Conservation (phyloP, 2,797 vertebrate genomes). For the Psittacula echo region DNA sequence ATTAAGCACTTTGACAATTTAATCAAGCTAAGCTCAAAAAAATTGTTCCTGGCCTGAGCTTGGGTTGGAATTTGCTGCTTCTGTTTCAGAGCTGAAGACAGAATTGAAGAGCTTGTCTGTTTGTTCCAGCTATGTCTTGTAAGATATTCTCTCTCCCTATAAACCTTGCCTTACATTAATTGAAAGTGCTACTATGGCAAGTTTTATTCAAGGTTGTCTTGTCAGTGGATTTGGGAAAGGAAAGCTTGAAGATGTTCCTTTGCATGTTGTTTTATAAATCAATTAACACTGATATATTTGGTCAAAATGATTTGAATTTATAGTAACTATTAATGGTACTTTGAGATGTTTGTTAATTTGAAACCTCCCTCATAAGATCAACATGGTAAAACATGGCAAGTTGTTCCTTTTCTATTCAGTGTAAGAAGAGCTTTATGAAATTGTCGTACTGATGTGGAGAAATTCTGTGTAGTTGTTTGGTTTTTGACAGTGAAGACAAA, state of each 20-base stretch:
- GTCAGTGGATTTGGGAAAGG: slow-evolving; percentile 6
- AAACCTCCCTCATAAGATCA: background rate
- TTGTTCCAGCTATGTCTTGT: slow-evolving; percentile 62
- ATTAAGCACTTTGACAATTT: slow-evolving; percentile 50
- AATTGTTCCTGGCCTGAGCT: slow-evolving; percentile 49
- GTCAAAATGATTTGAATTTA: background rate
- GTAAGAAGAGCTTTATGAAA: background rate
- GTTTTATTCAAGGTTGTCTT: slow-evolving; percentile 19
- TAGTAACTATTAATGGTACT: background rate
- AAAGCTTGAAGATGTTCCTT: background rate
- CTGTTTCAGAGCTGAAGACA: slow-evolving; percentile 62
- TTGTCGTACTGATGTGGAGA: background rate
- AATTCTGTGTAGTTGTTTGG: background rate
- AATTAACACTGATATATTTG: background rate
- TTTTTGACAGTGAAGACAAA: background rate
- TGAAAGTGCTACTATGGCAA: slow-evolving; percentile 24
- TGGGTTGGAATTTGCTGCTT: slow-evolving; percentile 65
- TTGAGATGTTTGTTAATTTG: background rate
- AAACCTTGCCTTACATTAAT: slow-evolving; percentile 58
- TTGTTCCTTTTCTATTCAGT: background rate
- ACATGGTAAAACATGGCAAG: background rate
- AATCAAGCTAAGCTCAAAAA: slow-evolving; percentile 54
- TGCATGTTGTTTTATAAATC: background rate
- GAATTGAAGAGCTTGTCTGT: slow-evolving; percentile 61
- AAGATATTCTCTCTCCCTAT: slow-evolving; percentile 52